A percentile compares a stretch with the other conserved stretches of the same genome.
These are phyloP conservation scores for Hesperia comma DNA, from an alignment of 2,888 invertebrate genomes.

Conservation along the genomic window DNA sequence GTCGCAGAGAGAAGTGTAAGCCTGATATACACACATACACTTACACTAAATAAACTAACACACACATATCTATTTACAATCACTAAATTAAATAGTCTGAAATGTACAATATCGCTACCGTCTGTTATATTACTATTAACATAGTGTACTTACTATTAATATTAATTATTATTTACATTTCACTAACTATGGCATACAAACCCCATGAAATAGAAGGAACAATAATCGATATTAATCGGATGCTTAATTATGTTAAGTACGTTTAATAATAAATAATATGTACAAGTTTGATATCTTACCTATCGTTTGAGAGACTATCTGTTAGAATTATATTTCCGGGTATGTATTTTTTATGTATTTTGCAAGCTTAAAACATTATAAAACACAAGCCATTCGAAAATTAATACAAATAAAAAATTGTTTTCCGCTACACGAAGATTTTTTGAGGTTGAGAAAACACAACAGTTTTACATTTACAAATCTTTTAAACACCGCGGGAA, in stretches of 20 bases:
- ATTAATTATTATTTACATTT: conserved; percentile 47
- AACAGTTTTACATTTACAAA: too few species aligned
- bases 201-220: conserved; percentile 56
- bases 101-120: conserved; percentile 49
- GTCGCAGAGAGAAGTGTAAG: conserved; percentile 56
- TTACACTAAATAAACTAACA: conserved; percentile 53
- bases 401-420: too few species aligned
- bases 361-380: background rate
- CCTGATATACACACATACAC: conserved; percentile 68
- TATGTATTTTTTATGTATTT: background rate
- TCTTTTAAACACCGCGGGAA: background rate
- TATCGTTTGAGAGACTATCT: background rate
- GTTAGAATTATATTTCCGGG: background rate
- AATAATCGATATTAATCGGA: conserved; percentile 22
- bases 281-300: conserved; percentile 43
- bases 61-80: conserved; percentile 56
- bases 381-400: too few species aligned
- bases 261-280: conserved; percentile 65
- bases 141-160: conserved; percentile 48
- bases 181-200: conserved; percentile 37
- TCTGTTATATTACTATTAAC: conserved; percentile 40
- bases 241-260: conserved; percentile 50
- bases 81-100: conserved; percentile 61
- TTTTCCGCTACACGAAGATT: too few species aligned
- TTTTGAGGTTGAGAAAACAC: too few species aligned